Evolutionary conservation across 2,797 vertebrate genomes (phyloP).

Genomic region (Trachops cirrhosus): DNA sequence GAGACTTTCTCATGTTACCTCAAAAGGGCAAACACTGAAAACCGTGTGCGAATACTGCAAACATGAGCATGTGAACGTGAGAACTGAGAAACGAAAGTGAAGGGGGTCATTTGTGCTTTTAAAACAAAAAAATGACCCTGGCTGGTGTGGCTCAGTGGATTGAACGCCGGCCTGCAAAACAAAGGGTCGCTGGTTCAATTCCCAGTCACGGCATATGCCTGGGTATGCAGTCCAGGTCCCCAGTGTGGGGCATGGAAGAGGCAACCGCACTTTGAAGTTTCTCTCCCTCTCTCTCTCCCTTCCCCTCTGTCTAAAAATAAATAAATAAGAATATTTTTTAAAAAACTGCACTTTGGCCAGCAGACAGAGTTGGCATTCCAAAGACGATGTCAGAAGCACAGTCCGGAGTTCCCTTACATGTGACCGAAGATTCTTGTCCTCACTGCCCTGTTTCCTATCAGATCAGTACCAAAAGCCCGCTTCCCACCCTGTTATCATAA

Average conservation of each 20-base stretch:
- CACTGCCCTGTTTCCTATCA: neutral
- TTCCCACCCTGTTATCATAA: neutral
- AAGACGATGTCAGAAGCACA: neutral
- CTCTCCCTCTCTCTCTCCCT: too few relatives aligned
- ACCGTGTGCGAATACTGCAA: neutral
- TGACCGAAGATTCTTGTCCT: neutral
- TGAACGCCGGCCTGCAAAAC: too few relatives aligned
- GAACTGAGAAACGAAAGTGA: conserved; percentile 25
- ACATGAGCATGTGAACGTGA: neutral
- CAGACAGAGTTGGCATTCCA: conserved; percentile 4
- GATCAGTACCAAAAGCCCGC: neutral
- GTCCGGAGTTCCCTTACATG: neutral
- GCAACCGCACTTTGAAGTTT: too few relatives aligned
- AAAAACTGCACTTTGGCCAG: neutral
- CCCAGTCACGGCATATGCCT: too few relatives aligned
- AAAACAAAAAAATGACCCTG: neutral
- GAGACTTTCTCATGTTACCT: neutral
- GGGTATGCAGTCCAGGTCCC: too few relatives aligned
- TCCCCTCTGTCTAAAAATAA: too few relatives aligned
- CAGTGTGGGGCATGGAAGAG: too few relatives aligned
- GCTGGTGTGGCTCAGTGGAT: too few relatives aligned
- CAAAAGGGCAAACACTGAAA: neutral
- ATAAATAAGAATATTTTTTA: too few relatives aligned
- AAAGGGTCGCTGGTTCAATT: too few relatives aligned
- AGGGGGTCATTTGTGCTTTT: conserved; percentile 22